These are phyloP conservation scores for Melanotaenia boesemani DNA, from an alignment of 2,797 vertebrate species.

Conservation along the genomic window DNA sequence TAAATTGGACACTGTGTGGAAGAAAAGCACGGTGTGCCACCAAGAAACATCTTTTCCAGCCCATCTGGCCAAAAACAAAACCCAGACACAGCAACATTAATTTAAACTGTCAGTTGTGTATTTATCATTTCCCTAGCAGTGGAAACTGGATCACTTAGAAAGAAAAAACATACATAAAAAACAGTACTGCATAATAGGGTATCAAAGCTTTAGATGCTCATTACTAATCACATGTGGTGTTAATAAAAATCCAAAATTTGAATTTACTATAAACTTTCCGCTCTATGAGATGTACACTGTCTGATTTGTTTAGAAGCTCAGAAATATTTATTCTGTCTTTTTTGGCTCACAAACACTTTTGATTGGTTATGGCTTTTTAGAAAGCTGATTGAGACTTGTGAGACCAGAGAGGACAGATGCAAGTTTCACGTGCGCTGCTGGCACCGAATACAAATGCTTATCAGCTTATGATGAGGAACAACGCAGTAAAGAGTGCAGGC, in stretches of 20 bases:
- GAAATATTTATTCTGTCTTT: conserved; percentile 81
- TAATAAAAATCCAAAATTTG: conserved; percentile 54
- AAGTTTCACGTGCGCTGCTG: conserved; percentile 38
- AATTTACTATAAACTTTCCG: conserved; percentile 51
- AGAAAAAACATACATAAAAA: conserved; percentile 35
- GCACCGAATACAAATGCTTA: conserved; percentile 11
- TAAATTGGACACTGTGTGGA: conserved; percentile 30
- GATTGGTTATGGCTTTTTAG: conserved; percentile 77
- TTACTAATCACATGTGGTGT: conserved; percentile 50
- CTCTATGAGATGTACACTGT: conserved; percentile 39
- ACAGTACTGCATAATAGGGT: not conserved
- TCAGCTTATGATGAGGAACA: conserved; percentile 57
- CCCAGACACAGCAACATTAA: conserved; percentile 32
- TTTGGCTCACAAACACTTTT: conserved; percentile 75
- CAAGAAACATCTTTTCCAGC: conserved; percentile 68
- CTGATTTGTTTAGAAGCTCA: conserved; percentile 75
- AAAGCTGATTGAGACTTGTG: conserved; percentile 46
- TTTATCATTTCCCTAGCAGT: conserved; percentile 27
- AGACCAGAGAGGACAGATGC: conserved; percentile 42
- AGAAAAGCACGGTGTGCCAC: conserved; percentile 38
- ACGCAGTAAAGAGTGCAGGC: conserved; percentile 21
- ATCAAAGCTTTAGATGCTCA: conserved; percentile 41
- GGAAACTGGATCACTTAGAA: conserved; percentile 24
- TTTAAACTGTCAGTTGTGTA: conserved; percentile 26
- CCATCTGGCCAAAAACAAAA: conserved; percentile 49